Percentiles rank a stretch among this genome's conserved stretches.
Evolutionary conservation across 1,140 invertebrate species (phyloP).

Genomic region (Atta colombica): DNA sequence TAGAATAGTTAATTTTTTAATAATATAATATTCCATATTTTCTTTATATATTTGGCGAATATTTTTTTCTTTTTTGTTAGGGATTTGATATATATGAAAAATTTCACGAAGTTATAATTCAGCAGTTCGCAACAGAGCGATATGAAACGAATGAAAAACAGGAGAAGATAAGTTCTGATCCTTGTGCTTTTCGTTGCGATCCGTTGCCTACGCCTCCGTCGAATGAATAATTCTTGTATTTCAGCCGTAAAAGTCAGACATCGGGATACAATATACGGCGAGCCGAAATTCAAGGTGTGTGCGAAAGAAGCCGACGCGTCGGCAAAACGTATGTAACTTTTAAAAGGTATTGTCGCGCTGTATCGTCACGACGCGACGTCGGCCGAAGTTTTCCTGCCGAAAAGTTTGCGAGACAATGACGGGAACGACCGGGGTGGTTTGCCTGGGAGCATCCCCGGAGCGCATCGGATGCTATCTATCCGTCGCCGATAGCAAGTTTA

Average conservation of each 20-base stretch:
- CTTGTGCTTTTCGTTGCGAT: conserved; percentile 14
- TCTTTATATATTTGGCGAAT: too few relatives aligned
- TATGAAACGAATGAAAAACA: conserved; percentile 17
- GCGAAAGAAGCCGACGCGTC: conserved; percentile 30
- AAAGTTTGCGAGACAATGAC: conserved; percentile 72
- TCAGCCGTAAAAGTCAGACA: conserved; percentile 30
- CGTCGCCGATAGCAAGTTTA: conserved; percentile 75
- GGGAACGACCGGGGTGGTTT: conserved; percentile 12
- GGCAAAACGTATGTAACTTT: conserved; percentile 69
- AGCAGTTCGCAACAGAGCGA: not conserved
- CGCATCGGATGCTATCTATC: conserved; percentile 57
- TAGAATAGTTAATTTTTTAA: too few relatives aligned
- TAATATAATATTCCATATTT: too few relatives aligned
- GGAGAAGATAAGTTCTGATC: conserved; percentile 32
- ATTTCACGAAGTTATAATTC: not conserved
- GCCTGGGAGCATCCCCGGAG: not conserved
- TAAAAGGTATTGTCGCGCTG: conserved; percentile 63
- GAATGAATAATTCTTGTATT: conserved; percentile 49
- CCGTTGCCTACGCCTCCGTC: not conserved
- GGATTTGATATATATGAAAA: not conserved
- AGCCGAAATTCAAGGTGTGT: conserved; percentile 25
- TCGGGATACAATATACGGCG: conserved; percentile 43
- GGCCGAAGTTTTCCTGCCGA: conserved; percentile 67
- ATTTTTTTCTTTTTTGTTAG: too few relatives aligned
- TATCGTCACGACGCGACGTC: conserved; percentile 57